Evolutionary conservation across 2,113 vertebrate genomes (phyloP), one percentile per base, ranked within the genome.

Genomic region (Nothoprocta pentlandii): DNA sequence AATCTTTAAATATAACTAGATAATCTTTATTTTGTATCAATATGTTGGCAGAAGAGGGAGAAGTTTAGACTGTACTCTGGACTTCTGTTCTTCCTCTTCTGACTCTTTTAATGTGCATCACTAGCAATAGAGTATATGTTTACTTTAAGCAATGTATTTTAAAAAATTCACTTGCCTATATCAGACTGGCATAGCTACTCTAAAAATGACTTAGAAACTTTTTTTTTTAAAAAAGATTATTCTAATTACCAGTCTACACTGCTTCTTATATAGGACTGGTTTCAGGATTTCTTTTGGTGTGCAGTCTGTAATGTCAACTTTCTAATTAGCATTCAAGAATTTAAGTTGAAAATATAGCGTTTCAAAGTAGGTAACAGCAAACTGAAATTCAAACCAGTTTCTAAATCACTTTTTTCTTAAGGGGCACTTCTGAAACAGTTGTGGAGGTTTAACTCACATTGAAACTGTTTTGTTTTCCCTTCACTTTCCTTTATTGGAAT

Each of bases 1-100:
- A 68, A 91, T 59, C 39, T 83, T 87, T 94, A 62, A 80, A 85
- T 78, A 83, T 12, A 12, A 70, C n/a, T 13, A 39, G 80, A 59
- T 30, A 21, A 54, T 91, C 41, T 91, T 91, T n/a, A 74, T 32
- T 16, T 9, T 70, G 10, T 87, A 66, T 59, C 30, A 36, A 30
- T 28, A 54, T 0, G 0, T 20, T 74, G 17, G 30, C 47, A 73
- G 75, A 53, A 53, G 25, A 62, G 17, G 25, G 28, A 84, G 42
- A 85, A 17, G 73, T 81, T 89, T 81, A 68, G 78, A 68, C 47
- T 34, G 14, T 63, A 9, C 64, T 84, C 41, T 76, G 16, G 19
- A 28, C 4, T 86, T 75, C 21, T 39, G 30, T 75, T 86, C 41
- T 66, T 90, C 17, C 16, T 83, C 14, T 47, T 86, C 4, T 16